These are phyloP conservation scores for Brachionus calyciflorus DNA, from an alignment of 1,140 invertebrate genomes.

Conservation along the genomic window DNA sequence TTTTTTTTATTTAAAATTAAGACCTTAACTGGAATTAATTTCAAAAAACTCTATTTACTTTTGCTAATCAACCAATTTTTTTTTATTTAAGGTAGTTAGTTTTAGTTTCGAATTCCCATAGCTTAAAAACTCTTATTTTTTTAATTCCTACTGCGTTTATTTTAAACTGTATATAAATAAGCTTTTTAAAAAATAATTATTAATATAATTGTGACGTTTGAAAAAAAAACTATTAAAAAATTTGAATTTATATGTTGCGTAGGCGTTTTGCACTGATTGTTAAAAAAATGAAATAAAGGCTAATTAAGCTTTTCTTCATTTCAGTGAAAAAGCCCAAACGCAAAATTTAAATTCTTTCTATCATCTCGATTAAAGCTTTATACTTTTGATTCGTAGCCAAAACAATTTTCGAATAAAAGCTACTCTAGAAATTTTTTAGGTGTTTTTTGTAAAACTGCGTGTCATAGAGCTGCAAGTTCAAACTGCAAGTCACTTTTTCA, in stretches of 20 bases:
- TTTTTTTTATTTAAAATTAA: too few relatives aligned
- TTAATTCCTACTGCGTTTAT: slow-evolving; percentile 14
- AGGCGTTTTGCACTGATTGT: slow-evolving; percentile 40
- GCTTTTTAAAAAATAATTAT: not conserved
- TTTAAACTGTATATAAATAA: slow-evolving; percentile 29
- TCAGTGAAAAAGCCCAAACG: slow-evolving; percentile 35
- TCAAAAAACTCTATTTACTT: slow-evolving; percentile 5
- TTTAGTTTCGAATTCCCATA: not conserved
- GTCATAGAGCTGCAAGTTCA: too few relatives aligned
- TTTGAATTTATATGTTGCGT: slow-evolving; percentile 32
- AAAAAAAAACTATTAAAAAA: too few relatives aligned
- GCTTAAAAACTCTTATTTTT: slow-evolving; percentile 12
- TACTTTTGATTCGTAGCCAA: too few relatives aligned
- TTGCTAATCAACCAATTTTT: slow-evolving; percentile 12
- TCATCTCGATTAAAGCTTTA: too few relatives aligned
- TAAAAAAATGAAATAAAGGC: not conserved
- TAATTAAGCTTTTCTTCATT: not conserved
- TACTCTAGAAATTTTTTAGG: too few relatives aligned
- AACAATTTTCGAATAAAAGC: too few relatives aligned
- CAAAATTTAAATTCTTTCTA: slow-evolving; percentile 35
- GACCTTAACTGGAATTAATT: not conserved
- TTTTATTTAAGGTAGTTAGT: not conserved
- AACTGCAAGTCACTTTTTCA: too few relatives aligned
- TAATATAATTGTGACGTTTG: not conserved
- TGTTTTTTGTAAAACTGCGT: too few relatives aligned